Evolutionary conservation across 2,113 vertebrate genomes (phyloP).

Genomic region (Aepyceros melampus): DNA sequence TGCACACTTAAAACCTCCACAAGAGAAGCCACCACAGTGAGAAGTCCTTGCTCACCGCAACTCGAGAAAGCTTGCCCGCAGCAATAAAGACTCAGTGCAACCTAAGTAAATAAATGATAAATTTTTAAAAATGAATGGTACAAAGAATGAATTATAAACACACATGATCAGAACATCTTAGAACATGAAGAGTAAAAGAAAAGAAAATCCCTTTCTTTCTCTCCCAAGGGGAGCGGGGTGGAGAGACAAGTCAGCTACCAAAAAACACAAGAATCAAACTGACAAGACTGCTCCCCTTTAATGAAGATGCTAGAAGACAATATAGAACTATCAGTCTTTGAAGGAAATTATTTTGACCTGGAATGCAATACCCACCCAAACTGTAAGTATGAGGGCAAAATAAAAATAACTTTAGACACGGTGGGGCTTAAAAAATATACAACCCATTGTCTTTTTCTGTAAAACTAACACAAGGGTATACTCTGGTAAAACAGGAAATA

Average conservation of each 20-base stretch:
- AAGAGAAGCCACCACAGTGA: background rate
- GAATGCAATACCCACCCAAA: background rate
- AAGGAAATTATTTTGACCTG: background rate
- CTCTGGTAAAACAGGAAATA: background rate
- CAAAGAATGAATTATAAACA: background rate
- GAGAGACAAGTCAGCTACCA: background rate
- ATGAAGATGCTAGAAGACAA: background rate
- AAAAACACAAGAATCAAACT: background rate
- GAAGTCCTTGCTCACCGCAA: background rate
- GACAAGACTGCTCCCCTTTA: background rate
- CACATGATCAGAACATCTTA: background rate
- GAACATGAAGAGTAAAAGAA: background rate
- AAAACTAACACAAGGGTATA: background rate
- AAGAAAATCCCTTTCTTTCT: background rate
- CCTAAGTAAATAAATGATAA: background rate
- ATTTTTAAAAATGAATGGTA: background rate
- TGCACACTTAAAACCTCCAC: background rate
- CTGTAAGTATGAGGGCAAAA: background rate
- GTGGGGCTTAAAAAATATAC: background rate
- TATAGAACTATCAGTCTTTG: background rate
- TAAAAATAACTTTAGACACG: background rate
- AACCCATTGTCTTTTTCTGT: background rate
- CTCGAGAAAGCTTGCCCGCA: background rate
- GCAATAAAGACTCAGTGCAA: background rate
- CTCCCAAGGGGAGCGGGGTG: background rate